phyloP scores from a whole-genome alignment of 2,888 invertebrate species.

The Scelioninae gen. 1 region DNA sequence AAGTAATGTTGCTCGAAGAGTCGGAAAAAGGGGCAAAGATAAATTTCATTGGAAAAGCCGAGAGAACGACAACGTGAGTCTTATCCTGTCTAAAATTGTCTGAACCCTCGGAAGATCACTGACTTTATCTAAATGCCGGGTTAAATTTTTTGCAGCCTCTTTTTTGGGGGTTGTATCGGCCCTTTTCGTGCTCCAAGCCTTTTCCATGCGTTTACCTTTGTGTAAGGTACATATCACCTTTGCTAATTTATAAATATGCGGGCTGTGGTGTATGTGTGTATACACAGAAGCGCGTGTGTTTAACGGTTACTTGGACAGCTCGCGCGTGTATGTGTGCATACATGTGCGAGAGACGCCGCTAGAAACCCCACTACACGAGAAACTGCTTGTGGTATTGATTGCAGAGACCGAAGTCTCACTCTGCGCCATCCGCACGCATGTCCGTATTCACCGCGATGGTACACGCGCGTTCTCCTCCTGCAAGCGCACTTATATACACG shows the following conservation, averaged over 20 bases:
- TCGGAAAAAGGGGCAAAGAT: conserved; percentile 12
- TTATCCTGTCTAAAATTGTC: conserved; percentile 33
- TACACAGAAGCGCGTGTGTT: conserved; percentile 22
- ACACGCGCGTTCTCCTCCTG: conserved; percentile 50
- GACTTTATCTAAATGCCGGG: conserved; percentile 39
- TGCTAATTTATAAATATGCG: conserved; percentile 54
- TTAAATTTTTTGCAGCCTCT: conserved; percentile 30
- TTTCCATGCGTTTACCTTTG: conserved; percentile 28
- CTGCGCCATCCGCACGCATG: conserved; percentile 70
- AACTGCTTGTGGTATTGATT: conserved; percentile 76
- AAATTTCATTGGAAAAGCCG: conserved; percentile 30
- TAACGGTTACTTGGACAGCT: neutral
- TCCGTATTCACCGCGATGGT: conserved; percentile 55
- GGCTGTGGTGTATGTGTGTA: conserved; percentile 13
- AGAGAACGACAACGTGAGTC: conserved; percentile 11
- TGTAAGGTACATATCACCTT: conserved; percentile 48
- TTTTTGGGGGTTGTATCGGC: no score
- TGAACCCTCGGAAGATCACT: conserved; percentile 21
- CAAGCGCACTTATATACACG: conserved; percentile 45
- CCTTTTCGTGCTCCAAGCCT: no score
- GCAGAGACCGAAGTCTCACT: conserved; percentile 73
- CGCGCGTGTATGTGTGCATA: neutral
- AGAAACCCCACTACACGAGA: conserved; percentile 68
- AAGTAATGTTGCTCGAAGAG: conserved; percentile 10
- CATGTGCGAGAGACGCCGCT: conserved; percentile 45